Conservation (phyloP, 2,797 vertebrate genomes). For the Falco biarmicus region DNA sequence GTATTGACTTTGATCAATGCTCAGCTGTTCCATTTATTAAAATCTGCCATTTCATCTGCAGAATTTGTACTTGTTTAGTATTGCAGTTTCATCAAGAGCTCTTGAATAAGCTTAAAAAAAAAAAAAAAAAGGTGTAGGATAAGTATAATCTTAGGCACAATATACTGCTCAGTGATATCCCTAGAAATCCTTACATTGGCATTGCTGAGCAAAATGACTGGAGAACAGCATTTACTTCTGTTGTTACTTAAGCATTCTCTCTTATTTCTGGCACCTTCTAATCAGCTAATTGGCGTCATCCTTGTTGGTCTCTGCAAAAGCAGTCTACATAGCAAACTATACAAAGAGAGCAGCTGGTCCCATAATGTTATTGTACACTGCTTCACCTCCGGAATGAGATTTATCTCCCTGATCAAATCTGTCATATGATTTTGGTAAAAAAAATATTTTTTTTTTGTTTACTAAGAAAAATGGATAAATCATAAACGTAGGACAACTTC, state of each 20-base stretch:
- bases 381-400: conserved; percentile 56
- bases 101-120: not conserved
- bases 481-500: conserved; percentile 13
- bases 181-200: not conserved
- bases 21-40: conserved; percentile 22
- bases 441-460: not conserved
- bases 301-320: conserved; percentile 56
- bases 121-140: not conserved
- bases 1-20: conserved; percentile 41
- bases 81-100: not conserved
- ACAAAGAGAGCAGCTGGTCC: conserved; percentile 70
- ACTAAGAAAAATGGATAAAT: conserved; percentile 51
- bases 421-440: conserved; percentile 9
- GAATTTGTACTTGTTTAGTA: not conserved
- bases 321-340: conserved; percentile 20
- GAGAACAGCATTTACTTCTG: conserved; percentile 20
- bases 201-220: not conserved
- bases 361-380: not conserved
- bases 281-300: conserved; percentile 67
- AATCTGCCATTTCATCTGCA: conserved; percentile 5
- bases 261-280: conserved; percentile 64
- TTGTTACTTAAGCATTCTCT: conserved; percentile 24
- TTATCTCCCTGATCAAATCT: conserved; percentile 59
- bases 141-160: conserved; percentile 1
- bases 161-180: not conserved